Percentiles rank a stretch among this genome's conserved stretches.
Evolutionary conservation across 2,888 invertebrate species (phyloP).

Genomic region (Dryomyza anilis): DNA sequence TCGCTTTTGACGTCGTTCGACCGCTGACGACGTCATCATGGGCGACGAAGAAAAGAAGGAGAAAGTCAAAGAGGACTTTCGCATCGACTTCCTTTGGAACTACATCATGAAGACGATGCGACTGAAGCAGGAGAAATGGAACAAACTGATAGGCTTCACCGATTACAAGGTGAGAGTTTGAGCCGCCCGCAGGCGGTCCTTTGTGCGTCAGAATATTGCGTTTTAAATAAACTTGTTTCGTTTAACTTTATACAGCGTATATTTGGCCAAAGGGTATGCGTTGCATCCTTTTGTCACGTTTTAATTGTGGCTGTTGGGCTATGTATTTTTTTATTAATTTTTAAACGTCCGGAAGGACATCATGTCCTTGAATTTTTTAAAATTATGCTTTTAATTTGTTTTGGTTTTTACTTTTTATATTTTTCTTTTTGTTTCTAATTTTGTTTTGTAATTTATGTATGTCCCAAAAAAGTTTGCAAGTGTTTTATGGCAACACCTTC

Average conservation of each 20-base stretch:
- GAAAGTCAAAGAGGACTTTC: constrained; percentile 39
- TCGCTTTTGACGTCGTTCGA: no score
- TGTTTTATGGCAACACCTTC: neutral
- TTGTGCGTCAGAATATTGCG: no score
- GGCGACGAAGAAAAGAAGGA: constrained; percentile 37
- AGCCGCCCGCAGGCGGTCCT: neutral
- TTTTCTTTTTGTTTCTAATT: neutral
- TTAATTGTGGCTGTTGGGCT: neutral
- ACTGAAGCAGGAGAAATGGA: constrained; percentile 50
- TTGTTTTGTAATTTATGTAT: no score
- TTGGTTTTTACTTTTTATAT: neutral
- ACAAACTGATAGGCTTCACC: constrained; percentile 44
- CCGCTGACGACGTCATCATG: constrained; percentile 28
- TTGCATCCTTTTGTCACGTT: neutral
- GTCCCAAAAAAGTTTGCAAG: no score
- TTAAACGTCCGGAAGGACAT: no score
- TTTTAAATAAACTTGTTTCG: no score
- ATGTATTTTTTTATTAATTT: no score
- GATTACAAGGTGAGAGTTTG: constrained; percentile 42
- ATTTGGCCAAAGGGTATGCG: neutral
- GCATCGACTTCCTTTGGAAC: constrained; percentile 47
- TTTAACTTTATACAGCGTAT: no score
- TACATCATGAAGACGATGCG: constrained; percentile 48
- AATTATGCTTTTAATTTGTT: neutral
- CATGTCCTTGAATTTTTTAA: no score